Base-by-base conservation (phyloP, 2,797 vertebrate species). In the Hyperoplus lanceolatus region DNA sequence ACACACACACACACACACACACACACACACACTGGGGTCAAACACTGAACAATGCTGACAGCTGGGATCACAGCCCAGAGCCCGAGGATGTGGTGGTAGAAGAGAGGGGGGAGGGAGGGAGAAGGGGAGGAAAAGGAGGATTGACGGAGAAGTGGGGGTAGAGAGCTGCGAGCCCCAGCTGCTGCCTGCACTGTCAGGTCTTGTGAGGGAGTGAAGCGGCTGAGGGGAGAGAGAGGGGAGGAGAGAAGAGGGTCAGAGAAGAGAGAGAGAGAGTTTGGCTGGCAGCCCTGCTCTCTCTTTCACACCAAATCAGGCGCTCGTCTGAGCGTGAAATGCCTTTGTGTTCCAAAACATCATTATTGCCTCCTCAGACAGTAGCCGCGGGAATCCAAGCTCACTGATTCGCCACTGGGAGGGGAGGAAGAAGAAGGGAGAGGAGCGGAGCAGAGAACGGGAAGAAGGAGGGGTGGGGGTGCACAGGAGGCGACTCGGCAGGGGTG, bases 11-110 rank as follows among this genome's bases (percentile, higher is more conserved):
- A 51, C 94, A 1, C 1, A 29, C 21, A 29, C 21, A 29, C 29
- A 29, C 21, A 29, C 29, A 29, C 85, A 89, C 83, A 95, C 92
- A 91, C 93, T 81, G 94, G 94, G 96, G 95, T 96, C 72, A 75
- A 92, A 94, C 94, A 94, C 96, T 95, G 94, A 96, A 97, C 96
- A 97, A 97, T 97, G 96, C 95, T 95, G 96, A 97, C 97, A 98
- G 97, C 96, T 97, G 97, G 96, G 96, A 96, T 96, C 96, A 97
- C 95, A 58, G 93, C 93, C 93, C 93, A 95, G 92, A 96, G 89
- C 88, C 85, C 11, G 84, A 89, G 90, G 92, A 84, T 91, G 90
- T 86, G 84, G 80, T 80, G 86, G 88, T 73, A 73, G 77, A 70
- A 67, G 67, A 55, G 70, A 69, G 64, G 46, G 0, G 57, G 57